A percentile compares a stretch with the other conserved stretches of the same genome.
These are phyloP conservation scores for Carcharodon carcharias DNA, from an alignment of 2,797 vertebrate species.

Conservation along the genomic window DNA sequence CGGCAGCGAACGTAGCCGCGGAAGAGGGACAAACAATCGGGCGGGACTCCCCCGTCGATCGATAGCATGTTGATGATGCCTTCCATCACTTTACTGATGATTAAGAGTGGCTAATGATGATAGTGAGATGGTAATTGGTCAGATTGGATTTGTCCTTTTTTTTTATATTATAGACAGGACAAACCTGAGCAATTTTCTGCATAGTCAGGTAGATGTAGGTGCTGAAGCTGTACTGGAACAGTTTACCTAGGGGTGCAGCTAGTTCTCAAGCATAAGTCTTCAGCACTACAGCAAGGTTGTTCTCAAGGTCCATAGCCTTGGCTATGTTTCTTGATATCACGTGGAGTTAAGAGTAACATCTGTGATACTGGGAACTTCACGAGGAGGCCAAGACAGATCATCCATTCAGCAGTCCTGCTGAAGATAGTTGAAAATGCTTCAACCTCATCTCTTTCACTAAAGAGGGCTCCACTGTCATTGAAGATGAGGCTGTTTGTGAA, in stretches of 20 bases:
- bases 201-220: background rate
- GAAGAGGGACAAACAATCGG: too few species aligned
- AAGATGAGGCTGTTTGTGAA: background rate
- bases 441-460: background rate
- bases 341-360: background rate
- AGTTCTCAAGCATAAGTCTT: too few species aligned
- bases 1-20: too few species aligned
- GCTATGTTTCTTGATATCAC: background rate
- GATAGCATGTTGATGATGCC: too few species aligned
- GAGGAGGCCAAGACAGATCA: background rate
- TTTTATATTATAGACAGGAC: background rate
- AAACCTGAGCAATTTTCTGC: background rate
- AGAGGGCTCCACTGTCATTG: background rate
- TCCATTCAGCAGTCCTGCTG: background rate
- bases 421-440: background rate
- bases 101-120: too few species aligned
- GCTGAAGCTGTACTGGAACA: background rate
- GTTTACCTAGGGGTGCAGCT: too few species aligned
- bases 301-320: background rate
- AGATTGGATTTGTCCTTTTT: background rate
- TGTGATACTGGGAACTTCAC: background rate
- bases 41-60: too few species aligned
- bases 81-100: too few species aligned
- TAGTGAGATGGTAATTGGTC: background rate
- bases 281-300: background rate